Evolutionary conservation across 2,113 vertebrate genomes (phyloP), one percentile per base, ranked within the genome.

Genomic region (Ramphastos sulfuratus): DNA sequence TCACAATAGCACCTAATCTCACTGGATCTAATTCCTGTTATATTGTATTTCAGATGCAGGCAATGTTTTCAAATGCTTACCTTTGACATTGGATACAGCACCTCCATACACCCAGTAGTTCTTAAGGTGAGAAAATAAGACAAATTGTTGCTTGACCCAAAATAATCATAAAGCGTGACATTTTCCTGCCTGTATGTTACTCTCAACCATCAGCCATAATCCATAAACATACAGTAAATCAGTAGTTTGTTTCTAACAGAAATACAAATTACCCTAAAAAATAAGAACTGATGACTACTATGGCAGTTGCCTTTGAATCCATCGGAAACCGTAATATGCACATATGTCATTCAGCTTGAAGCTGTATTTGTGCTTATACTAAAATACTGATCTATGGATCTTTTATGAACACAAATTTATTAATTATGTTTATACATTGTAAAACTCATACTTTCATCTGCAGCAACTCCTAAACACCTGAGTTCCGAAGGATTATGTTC

Each of bases 1-100:
- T 94, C 56, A 50, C 64, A 73, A 6, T 10, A 39, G 21, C 60
- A 33, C 5, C 52, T 74, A 56, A 56, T 23, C 13, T 83, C 33
- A 54, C 52, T 56, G 59, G 69, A 56, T 87, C 10, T 1, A 9
- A 56, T 83, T 87, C 31, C 30, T 89, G 27, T 89, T 72, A 24
- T 33, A 35, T 76, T 96, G 73, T 93, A 42, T 96, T 98, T 89
- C 96, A 99, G 99, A 95, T 99, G 99, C 96, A 97, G 97, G 50
- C 96, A 98, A 17, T 99, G 99, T 95, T 99, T 99, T 97, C 99
- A 99, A 93, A 97, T 99, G 96, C 82, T 99, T 81, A 99, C 99
- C 39, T 98, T 99, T 96, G 98, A 99, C 27, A 96, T 99, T 93
- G 97, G 97, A 72, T 98, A 98, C 4, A 84, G 90, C 23, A 78